Base-by-base conservation (phyloP, 2,888 invertebrate species). In the Smittia aterrima region DNA sequence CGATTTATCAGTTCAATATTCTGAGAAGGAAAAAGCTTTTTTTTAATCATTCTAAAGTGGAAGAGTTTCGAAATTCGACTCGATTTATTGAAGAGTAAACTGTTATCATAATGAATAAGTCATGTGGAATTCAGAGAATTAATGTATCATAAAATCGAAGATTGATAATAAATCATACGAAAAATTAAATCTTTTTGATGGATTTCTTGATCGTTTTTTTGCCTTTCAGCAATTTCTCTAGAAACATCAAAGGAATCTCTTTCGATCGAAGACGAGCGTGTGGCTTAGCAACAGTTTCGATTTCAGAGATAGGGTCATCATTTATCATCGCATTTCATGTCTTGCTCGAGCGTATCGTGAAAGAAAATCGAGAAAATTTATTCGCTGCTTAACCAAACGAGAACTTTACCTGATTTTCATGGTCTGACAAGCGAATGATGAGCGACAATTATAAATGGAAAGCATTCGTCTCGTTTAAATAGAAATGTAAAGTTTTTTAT, bases 401-500 rank as follows among this genome's bases (percentile, higher is more conserved):
- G 58, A 40, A 38, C 25, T 70, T 53, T 53, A 54, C 70, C 41
- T 41, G 18, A 70, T 27, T 70, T 70, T 70, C 24, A 70, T 54
- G 54, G 70, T 70, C 70, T 53, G 32, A 20, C 25, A 53, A 70
- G 9, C 32, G n/a, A 16, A 41, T 70, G 53, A 70, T 70, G 68
- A 20, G 58, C 58, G 58, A 53, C 70, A 54, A 70, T 70, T 70
- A 64, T 24, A 64, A 68, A 47, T 47, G 24, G 40, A 47, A 16
- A 41, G 16, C 22, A 40, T 27, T 54, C 20, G 58, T 41, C 54
- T 25, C 24, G 22, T 70, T 70, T 70, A 70, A 70, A 70, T 70
- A 70, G 54, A 40, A 67, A 47, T 41, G 32, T 22, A 7, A 13
- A 47, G 9, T 22, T 1, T 24, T 22, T 41, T 11, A 22, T 24